Percentiles rank a stretch among this genome's conserved stretches.
phyloP scores from a whole-genome alignment of 2,888 invertebrate genomes.

The Oasisia sp. region DNA sequence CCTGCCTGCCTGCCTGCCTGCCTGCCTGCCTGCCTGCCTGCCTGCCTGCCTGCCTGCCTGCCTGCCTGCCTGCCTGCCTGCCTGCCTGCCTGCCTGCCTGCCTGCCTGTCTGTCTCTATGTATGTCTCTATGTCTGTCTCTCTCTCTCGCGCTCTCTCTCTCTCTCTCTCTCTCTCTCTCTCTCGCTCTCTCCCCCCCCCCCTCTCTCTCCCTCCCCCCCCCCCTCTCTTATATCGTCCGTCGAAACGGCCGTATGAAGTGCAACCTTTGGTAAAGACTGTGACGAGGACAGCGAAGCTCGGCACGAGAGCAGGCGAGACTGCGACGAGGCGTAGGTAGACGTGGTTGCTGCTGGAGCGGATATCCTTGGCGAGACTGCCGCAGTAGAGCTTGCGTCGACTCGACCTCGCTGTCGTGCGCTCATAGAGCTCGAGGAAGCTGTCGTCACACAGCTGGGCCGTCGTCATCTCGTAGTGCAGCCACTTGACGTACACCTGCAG shows the following conservation, averaged over 20 bases:
- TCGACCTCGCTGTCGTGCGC: constrained; percentile 48
- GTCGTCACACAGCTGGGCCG: constrained; percentile 47
- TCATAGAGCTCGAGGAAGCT: constrained; percentile 58
- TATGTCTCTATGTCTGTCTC: too few relatives aligned
- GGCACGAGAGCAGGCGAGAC: constrained; percentile 47
- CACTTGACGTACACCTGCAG: constrained; percentile 35
- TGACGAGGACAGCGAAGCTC: constrained; percentile 44
- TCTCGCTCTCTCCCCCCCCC: too few relatives aligned
- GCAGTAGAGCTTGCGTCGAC: constrained; percentile 46
- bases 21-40: too few relatives aligned
- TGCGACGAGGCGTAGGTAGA: constrained; percentile 53
- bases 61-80: too few relatives aligned
- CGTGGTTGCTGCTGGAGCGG: constrained; percentile 49
- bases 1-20: not conserved
- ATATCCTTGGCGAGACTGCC: constrained; percentile 44
- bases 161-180: too few relatives aligned
- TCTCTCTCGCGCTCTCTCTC: too few relatives aligned
- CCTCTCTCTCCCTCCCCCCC: too few relatives aligned
- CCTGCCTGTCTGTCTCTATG: too few relatives aligned
- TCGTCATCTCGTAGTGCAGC: constrained; percentile 33
- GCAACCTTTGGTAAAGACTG: constrained; percentile 30
- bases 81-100: not conserved
- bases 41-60: not conserved
- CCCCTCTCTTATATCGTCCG: too few relatives aligned
- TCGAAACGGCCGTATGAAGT: too few relatives aligned